These are phyloP conservation scores for Pachydiplax longipennis DNA, from an alignment of 2,888 invertebrate species.

Conservation along the genomic window DNA sequence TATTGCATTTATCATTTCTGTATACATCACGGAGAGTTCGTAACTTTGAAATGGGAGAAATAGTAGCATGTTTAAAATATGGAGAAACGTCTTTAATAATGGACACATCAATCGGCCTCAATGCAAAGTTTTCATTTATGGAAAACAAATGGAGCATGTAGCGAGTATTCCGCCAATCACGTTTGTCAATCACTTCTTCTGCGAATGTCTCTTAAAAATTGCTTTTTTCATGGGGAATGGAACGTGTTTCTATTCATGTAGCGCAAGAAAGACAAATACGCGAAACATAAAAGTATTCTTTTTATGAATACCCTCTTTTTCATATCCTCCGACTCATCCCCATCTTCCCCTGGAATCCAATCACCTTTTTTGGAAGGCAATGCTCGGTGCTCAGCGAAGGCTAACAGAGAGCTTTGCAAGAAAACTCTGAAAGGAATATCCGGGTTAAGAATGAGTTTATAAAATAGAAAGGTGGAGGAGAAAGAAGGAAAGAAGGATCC, in stretches of 20 bases:
- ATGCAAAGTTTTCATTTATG: background rate
- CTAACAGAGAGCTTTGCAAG: background rate
- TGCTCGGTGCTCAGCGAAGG: background rate
- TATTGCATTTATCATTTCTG: too few relatives aligned
- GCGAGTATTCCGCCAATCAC: background rate
- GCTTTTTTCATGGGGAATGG: background rate
- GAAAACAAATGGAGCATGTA: conserved; percentile 37
- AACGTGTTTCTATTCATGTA: conserved; percentile 1
- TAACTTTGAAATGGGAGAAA: too few relatives aligned
- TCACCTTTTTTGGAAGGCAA: background rate
- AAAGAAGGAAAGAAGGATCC: too few relatives aligned
- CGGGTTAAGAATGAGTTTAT: background rate
- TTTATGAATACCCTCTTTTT: background rate
- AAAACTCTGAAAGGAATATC: background rate
- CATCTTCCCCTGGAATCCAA: background rate
- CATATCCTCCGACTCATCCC: background rate
- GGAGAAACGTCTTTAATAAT: background rate
- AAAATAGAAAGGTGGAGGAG: background rate
- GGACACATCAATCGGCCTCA: background rate
- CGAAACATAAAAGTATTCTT: conserved; percentile 5
- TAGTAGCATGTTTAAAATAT: too few relatives aligned
- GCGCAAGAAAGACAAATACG: conserved; percentile 1
- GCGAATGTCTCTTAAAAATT: background rate
- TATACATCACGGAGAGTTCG: too few relatives aligned
- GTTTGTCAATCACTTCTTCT: background rate